Conservation (phyloP, 1,140 invertebrate species). For the Steinernema khuongi region DNA sequence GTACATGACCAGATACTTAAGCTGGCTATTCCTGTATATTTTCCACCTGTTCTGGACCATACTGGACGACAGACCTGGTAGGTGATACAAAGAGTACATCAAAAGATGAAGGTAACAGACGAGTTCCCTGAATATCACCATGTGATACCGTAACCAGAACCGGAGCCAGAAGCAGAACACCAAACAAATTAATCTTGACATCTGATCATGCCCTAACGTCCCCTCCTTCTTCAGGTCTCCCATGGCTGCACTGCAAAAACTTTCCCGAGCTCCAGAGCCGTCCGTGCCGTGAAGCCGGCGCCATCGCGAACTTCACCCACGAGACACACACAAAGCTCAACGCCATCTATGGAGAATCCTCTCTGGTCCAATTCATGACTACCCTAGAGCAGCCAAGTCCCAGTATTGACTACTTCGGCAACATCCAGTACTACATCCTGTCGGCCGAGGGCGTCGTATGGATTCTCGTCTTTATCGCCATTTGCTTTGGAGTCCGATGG, state of each 20-base stretch:
- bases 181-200: no score
- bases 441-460: slow-evolving; percentile 50
- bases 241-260: slow-evolving; percentile 53
- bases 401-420: slow-evolving; percentile 49
- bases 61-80: slow-evolving; percentile 47
- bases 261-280: slow-evolving; percentile 53
- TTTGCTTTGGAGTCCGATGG: slow-evolving; percentile 58
- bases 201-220: no score
- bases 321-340: slow-evolving; percentile 28
- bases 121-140: no score
- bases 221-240: slow-evolving; percentile 41
- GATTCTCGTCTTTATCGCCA: slow-evolving; percentile 49
- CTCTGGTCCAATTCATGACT: slow-evolving; percentile 50
- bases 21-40: slow-evolving; percentile 48
- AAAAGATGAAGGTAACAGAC: no score
- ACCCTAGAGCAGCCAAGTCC: slow-evolving; percentile 45
- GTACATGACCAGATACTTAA: slow-evolving; percentile 44
- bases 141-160: slow-evolving; percentile 5
- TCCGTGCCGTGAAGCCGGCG: slow-evolving; percentile 45
- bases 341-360: slow-evolving; percentile 48
- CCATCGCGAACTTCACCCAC: slow-evolving; percentile 34
- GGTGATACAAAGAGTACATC: background rate
- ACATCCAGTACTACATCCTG: slow-evolving; percentile 49
- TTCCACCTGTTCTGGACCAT: slow-evolving; percentile 57
- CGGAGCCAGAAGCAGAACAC: no score